A percentile compares a stretch with the other conserved stretches of the same genome.
phyloP scores from a whole-genome alignment of 2,888 invertebrate genomes.

The Terebella lapidaria region DNA sequence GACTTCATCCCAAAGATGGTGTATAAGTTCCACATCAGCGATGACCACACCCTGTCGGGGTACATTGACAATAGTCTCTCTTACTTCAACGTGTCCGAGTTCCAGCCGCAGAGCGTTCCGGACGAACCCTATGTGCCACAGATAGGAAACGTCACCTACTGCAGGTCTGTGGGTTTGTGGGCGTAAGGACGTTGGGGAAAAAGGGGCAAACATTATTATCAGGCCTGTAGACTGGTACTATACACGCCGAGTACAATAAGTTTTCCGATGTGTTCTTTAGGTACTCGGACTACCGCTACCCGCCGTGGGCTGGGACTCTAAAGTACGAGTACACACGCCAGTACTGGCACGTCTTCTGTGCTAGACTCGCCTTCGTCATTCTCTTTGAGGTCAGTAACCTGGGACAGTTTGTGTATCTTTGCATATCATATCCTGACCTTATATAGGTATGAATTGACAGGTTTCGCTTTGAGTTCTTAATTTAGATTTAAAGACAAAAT shows the following conservation, averaged over 20 bases:
- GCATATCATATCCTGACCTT: too few relatives aligned
- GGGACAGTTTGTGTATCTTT: too few relatives aligned
- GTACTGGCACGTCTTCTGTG: slow-evolving; percentile 89
- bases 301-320: slow-evolving; percentile 51
- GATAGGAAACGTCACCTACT: slow-evolving; percentile 33
- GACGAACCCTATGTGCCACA: slow-evolving; percentile 17
- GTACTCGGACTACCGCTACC: slow-evolving; percentile 80
- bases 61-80: slow-evolving; percentile 46
- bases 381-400: slow-evolving; percentile 53
- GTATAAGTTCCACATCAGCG: slow-evolving; percentile 56
- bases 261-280: slow-evolving; percentile 52
- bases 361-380: slow-evolving; percentile 54
- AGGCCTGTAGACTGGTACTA: too few relatives aligned
- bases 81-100: slow-evolving; percentile 34
- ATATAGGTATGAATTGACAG: too few relatives aligned
- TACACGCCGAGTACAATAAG: background rate
- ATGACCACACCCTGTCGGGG: slow-evolving; percentile 27
- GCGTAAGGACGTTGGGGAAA: background rate
- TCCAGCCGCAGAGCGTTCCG: slow-evolving; percentile 29
- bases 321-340: slow-evolving; percentile 63
- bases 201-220: too few relatives aligned
- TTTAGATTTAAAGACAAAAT: too few relatives aligned
- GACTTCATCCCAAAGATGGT: slow-evolving; percentile 95
- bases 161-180: slow-evolving; percentile 30
- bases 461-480: too few relatives aligned